These are phyloP conservation scores for Cistogaster globosa DNA, from an alignment of 2,888 invertebrate species.

Conservation along the genomic window DNA sequence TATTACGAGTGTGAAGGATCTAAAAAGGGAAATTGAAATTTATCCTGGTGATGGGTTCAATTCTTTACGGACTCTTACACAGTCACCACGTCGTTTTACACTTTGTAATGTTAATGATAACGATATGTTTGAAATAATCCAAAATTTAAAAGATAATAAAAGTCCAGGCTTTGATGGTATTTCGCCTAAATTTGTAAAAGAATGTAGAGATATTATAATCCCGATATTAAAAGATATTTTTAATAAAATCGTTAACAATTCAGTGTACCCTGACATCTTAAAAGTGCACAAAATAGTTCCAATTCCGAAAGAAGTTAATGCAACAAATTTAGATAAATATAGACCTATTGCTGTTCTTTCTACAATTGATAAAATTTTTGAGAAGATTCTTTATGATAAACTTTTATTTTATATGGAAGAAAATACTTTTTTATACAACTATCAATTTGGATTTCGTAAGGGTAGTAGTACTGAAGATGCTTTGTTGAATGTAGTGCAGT, in stretches of 20 bases:
- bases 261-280: conserved; percentile 16
- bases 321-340: conserved; percentile 3
- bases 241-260: conserved; percentile 16
- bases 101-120: background rate
- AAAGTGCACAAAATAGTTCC: conserved; percentile 31
- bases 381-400: conserved; percentile 14
- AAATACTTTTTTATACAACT: conserved; percentile 12
- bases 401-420: background rate
- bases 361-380: conserved; percentile 17
- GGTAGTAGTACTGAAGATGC: conserved; percentile 16
- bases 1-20: background rate
- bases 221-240: conserved; percentile 3
- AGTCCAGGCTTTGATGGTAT: too few relatives aligned
- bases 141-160: background rate
- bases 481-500: conserved; percentile 9
- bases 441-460: conserved; percentile 6
- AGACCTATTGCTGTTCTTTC: conserved; percentile 11
- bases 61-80: background rate
- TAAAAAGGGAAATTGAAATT: background rate
- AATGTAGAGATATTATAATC: background rate
- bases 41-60: background rate
- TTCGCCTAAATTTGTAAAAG: background rate
- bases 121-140: background rate
- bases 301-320: conserved; percentile 16
- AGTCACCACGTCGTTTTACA: background rate